Percentiles rank a stretch among this genome's conserved stretches.
These are phyloP conservation scores for Peromyscus melanophrys DNA, from an alignment of 2,797 vertebrate species.

Conservation along the genomic window DNA sequence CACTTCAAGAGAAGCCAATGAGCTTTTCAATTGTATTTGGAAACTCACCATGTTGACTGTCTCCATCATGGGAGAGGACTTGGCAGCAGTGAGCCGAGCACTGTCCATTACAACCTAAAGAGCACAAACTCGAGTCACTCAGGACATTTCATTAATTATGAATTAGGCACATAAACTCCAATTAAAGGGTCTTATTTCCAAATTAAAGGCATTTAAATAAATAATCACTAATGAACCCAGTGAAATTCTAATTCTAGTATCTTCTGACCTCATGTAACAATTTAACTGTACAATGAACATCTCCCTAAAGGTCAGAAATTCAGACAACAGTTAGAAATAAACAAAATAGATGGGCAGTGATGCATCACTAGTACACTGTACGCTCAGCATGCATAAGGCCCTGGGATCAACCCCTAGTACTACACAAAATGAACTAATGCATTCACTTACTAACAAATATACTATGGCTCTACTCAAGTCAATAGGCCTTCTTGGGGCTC, in stretches of 20 bases:
- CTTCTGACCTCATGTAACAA: not conserved
- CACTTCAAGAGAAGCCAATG: not conserved
- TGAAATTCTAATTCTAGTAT: constrained; percentile 21
- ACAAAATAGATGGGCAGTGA: not conserved
- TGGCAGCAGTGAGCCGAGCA: constrained; percentile 97
- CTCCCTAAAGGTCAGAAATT: constrained; percentile 23
- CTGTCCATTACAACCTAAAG: constrained; percentile 96
- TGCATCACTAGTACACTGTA: not conserved
- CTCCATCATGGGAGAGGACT: constrained; percentile 99
- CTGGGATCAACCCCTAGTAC: not conserved
- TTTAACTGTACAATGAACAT: constrained; percentile 9
- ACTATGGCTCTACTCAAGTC: not conserved
- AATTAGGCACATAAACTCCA: not conserved
- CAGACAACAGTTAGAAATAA: constrained; percentile 21
- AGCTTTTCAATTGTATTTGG: not conserved
- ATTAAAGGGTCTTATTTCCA: not conserved
- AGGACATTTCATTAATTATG: not conserved
- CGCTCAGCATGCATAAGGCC: not conserved
- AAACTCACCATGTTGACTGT: constrained; percentile 97
- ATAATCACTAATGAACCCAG: constrained; percentile 41
- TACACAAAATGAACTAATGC: not conserved
- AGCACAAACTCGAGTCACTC: constrained; percentile 38
- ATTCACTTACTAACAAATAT: not conserved
- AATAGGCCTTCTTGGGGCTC: not conserved
- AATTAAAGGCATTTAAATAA: constrained; percentile 14